phyloP scores from a whole-genome alignment of 53 echinoderm and acorn worm species.

The Echinarachnius parma region DNA sequence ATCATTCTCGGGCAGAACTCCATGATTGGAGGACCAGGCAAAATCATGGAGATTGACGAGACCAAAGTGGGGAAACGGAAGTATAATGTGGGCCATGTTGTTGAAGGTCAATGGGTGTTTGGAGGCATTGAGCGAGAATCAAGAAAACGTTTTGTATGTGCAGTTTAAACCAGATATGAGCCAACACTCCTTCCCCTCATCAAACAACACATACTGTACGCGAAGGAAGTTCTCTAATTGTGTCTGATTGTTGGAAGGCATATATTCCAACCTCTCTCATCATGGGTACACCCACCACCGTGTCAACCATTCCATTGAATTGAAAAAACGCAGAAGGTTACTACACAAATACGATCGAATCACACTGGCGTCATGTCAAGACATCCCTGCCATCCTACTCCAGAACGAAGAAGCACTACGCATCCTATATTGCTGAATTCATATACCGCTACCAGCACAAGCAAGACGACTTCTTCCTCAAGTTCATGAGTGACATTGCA shows the following conservation, averaged over 20 bases:
- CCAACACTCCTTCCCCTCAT: background rate
- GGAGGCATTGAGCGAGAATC: conserved; percentile 2
- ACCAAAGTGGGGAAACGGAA: conserved; percentile 48
- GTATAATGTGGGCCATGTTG: background rate
- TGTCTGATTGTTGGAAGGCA: conserved; percentile 40
- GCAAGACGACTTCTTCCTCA: conserved; percentile 8
- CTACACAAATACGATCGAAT: conserved; percentile 20
- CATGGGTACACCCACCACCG: background rate
- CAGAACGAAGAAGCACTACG: conserved; percentile 32
- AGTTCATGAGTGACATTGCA: conserved; percentile 2
- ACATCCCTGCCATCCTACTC: conserved; percentile 21
- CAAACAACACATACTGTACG: background rate
- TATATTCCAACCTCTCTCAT: background rate
- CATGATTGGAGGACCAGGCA: conserved; percentile 2
- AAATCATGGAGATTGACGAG: conserved; percentile 24
- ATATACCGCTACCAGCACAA: conserved; percentile 36
- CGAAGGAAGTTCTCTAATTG: conserved; percentile 14
- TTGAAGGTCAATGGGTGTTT: conserved; percentile 6
- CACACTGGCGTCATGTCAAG: conserved; percentile 40
- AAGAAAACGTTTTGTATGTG: background rate
- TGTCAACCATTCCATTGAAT: background rate
- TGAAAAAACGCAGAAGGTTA: background rate
- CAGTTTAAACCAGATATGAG: background rate
- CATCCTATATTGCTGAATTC: conserved; percentile 38
- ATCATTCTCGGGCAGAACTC: conserved; percentile 1